These are phyloP conservation scores for Machimus rusticus DNA, from an alignment of 2,888 invertebrate genomes.

Conservation along the genomic window DNA sequence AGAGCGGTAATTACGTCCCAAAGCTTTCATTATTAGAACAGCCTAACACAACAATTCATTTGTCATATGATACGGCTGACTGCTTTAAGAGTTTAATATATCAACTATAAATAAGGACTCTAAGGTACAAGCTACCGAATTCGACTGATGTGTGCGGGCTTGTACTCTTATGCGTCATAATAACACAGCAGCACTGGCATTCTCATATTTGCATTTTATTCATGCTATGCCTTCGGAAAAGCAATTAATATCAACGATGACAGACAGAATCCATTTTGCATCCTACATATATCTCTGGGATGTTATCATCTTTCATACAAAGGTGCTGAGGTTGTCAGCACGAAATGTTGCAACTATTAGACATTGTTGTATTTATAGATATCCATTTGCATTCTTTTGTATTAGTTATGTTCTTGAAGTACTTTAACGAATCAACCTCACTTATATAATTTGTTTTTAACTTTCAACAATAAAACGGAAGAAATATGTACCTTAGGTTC, in stretches of 20 bases:
- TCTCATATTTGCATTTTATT: conserved; percentile 34
- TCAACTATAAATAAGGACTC: not conserved
- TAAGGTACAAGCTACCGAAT: not conserved
- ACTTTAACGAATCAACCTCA: not conserved
- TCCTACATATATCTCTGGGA: conserved; percentile 14
- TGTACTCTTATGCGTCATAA: not conserved
- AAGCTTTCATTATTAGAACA: conserved; percentile 17
- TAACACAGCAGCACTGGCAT: not conserved
- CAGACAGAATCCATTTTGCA: conserved; percentile 35
- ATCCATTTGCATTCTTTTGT: not conserved
- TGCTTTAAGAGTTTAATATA: conserved; percentile 37
- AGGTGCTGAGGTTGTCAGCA: conserved; percentile 20
- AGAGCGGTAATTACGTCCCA: conserved; percentile 19
- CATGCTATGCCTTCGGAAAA: conserved; percentile 15
- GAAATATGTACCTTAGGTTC: no score
- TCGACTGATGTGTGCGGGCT: not conserved
- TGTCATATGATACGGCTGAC: conserved; percentile 23
- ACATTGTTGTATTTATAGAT: not conserved
- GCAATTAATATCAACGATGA: conserved; percentile 35
- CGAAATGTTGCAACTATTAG: conserved; percentile 35
- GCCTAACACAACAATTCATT: conserved; percentile 18
- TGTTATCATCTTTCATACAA: conserved; percentile 20
- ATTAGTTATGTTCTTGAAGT: not conserved
- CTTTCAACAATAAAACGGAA: not conserved
- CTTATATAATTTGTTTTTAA: not conserved